phyloP scores from a whole-genome alignment of 2,888 invertebrate species.

The Drosophila demipolita region DNA sequence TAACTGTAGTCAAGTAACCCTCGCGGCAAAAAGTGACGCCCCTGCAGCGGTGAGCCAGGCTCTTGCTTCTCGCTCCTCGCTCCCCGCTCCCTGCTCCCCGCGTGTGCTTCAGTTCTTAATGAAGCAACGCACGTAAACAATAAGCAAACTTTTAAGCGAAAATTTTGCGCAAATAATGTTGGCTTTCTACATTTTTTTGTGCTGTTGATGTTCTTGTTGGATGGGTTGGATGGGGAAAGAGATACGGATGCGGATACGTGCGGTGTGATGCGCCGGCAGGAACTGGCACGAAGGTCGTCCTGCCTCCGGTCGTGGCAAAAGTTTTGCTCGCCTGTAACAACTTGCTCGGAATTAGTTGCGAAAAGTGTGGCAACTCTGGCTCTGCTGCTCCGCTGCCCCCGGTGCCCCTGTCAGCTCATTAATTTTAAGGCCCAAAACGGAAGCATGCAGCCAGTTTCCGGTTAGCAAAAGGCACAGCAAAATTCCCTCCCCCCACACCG shows the following conservation, averaged over 20 bases:
- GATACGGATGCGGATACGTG: slow-evolving; percentile 71
- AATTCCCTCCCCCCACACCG: neutral
- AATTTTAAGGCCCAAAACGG: slow-evolving; percentile 80
- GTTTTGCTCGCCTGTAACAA: slow-evolving; percentile 71
- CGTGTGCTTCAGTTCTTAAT: slow-evolving; percentile 64
- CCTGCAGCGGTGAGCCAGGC: slow-evolving; percentile 15
- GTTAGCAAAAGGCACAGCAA: slow-evolving; percentile 58
- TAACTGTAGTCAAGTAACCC: slow-evolving; percentile 69
- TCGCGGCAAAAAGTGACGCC: slow-evolving; percentile 46
- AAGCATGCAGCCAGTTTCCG: slow-evolving; percentile 82
- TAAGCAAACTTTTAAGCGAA: slow-evolving; percentile 79
- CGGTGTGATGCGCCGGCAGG: slow-evolving; percentile 72
- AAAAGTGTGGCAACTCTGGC: slow-evolving; percentile 77
- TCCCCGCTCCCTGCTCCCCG: too few species aligned
- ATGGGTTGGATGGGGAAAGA: slow-evolving; percentile 21
- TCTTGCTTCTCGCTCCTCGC: neutral
- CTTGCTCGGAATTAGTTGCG: slow-evolving; percentile 77
- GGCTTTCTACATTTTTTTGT: slow-evolving; percentile 53
- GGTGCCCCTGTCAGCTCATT: slow-evolving; percentile 68
- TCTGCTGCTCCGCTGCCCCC: slow-evolving; percentile 3
- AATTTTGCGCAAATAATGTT: slow-evolving; percentile 78
- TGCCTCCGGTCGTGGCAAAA: slow-evolving; percentile 55
- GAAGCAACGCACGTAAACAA: slow-evolving; percentile 79
- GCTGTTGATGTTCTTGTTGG: slow-evolving; percentile 33
- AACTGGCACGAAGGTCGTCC: slow-evolving; percentile 76